A percentile compares a stretch with the other conserved stretches of the same genome.
These are phyloP conservation scores for Cordylochernes scorpioides DNA, from an alignment of 2,888 invertebrate species.

Conservation along the genomic window DNA sequence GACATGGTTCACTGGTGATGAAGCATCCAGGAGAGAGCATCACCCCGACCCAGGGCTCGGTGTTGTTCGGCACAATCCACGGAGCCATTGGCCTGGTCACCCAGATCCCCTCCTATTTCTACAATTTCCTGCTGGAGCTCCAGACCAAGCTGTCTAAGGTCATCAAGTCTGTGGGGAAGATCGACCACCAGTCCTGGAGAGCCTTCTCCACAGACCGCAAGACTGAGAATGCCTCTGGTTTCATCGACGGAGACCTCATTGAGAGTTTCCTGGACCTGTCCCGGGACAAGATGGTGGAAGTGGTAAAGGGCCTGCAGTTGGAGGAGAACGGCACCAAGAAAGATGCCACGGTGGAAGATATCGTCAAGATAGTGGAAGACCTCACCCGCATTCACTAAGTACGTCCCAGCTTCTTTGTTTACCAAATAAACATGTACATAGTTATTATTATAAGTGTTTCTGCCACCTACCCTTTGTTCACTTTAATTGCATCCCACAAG, in stretches of 20 bases:
- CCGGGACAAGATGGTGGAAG: constrained; percentile 67
- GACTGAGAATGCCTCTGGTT: constrained; percentile 59
- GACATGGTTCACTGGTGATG: constrained; percentile 69
- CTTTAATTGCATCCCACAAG: no score
- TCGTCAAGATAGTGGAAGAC: constrained; percentile 87
- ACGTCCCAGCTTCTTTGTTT: no score
- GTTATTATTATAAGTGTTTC: no score
- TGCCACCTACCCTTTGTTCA: no score
- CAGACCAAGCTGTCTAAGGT: constrained; percentile 57
- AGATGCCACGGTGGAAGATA: constrained; percentile 67
- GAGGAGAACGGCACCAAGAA: constrained; percentile 55
- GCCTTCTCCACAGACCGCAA: constrained; percentile 32
- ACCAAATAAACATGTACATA: no score
- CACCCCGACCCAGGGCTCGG: constrained; percentile 54
- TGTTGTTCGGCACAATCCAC: constrained; percentile 50
- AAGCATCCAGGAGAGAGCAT: constrained; percentile 61
- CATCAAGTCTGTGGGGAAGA: constrained; percentile 82
- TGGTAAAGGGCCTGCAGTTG: constrained; percentile 55
- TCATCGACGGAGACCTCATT: constrained; percentile 90
- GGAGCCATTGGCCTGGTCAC: constrained; percentile 60
- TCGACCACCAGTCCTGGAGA: constrained; percentile 56
- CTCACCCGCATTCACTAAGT: constrained; percentile 84
- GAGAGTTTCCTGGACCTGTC: constrained; percentile 81
- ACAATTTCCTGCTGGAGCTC: constrained; percentile 54
- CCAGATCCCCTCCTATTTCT: constrained; percentile 56